Percentiles rank a stretch among this genome's conserved stretches.
phyloP scores from a whole-genome alignment of 23 tunicate genomes.

The Clavelina lepadiformis region DNA sequence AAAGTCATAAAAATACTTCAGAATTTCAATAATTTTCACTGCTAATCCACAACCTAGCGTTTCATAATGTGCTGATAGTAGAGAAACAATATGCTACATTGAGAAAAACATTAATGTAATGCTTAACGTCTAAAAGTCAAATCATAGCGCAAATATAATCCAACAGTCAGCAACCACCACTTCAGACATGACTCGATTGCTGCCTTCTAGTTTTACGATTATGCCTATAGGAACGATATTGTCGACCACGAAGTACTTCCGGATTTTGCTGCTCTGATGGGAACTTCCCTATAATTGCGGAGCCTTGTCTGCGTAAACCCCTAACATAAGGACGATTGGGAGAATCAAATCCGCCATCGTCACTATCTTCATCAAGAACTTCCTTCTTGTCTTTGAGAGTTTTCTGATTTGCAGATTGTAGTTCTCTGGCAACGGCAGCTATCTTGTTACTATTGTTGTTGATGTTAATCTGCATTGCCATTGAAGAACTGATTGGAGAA shows the following conservation, averaged over 20 bases:
- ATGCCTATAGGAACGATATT: slow-evolving; percentile 37
- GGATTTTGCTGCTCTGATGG: neutral
- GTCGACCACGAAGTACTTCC: slow-evolving; percentile 26
- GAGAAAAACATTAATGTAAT: too few relatives aligned
- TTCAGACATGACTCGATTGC: slow-evolving; percentile 49
- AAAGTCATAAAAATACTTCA: too few relatives aligned
- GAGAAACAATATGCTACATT: too few relatives aligned
- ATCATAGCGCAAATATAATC: too few relatives aligned
- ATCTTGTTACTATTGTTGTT: slow-evolving; percentile 53
- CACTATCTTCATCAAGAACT: slow-evolving; percentile 22
- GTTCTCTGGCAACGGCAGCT: slow-evolving; percentile 20
- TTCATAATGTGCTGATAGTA: too few relatives aligned
- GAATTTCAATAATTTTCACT: too few relatives aligned
- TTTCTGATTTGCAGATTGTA: slow-evolving; percentile 1
- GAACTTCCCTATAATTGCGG: slow-evolving; percentile 26
- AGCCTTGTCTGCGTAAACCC: slow-evolving; percentile 45
- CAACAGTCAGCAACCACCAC: too few relatives aligned
- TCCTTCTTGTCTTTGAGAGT: slow-evolving; percentile 6
- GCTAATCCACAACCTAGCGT: too few relatives aligned
- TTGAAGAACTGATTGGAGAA: neutral
- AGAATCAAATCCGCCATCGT: slow-evolving; percentile 59
- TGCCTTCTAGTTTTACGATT: slow-evolving; percentile 17
- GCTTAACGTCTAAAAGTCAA: too few relatives aligned
- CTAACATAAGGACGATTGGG: slow-evolving; percentile 44
- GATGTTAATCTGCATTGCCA: slow-evolving; percentile 15